Evolutionary conservation across 2,113 vertebrate genomes (phyloP).

Genomic region (Charadrius vociferus): DNA sequence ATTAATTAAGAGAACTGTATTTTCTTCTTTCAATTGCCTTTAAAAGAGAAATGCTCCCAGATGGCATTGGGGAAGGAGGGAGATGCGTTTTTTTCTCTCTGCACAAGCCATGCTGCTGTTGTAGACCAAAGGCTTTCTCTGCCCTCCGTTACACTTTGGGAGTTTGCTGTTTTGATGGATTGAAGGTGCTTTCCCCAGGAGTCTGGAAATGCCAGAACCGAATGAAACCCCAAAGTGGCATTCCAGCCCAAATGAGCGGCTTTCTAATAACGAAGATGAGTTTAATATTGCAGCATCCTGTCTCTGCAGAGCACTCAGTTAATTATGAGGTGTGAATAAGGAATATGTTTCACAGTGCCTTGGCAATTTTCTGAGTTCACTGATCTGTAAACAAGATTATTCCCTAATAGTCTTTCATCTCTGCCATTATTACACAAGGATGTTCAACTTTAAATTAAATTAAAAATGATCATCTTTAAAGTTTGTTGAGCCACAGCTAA

Average conservation of each 20-base stretch:
- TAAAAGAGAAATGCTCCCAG: neutral
- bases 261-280: constrained; percentile 20
- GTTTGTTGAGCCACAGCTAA: constrained; percentile 22
- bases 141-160: neutral
- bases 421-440: constrained; percentile 47
- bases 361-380: constrained; percentile 57
- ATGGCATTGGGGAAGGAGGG: neutral
- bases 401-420: constrained; percentile 58
- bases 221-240: neutral
- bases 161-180: neutral
- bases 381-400: constrained; percentile 69
- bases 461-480: constrained; percentile 38
- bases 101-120: neutral
- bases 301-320: constrained; percentile 45
- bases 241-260: neutral
- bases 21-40: neutral
- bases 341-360: constrained; percentile 58
- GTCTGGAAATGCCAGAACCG: neutral
- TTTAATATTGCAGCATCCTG: constrained; percentile 37
- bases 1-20: constrained; percentile 41
- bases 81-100: neutral
- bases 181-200: neutral
- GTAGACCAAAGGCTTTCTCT: neutral
- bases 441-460: constrained; percentile 62
- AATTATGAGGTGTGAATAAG: constrained; percentile 68